These are phyloP conservation scores for Chymomyza caudatula DNA, from an alignment of 2,888 invertebrate species.

Conservation along the genomic window DNA sequence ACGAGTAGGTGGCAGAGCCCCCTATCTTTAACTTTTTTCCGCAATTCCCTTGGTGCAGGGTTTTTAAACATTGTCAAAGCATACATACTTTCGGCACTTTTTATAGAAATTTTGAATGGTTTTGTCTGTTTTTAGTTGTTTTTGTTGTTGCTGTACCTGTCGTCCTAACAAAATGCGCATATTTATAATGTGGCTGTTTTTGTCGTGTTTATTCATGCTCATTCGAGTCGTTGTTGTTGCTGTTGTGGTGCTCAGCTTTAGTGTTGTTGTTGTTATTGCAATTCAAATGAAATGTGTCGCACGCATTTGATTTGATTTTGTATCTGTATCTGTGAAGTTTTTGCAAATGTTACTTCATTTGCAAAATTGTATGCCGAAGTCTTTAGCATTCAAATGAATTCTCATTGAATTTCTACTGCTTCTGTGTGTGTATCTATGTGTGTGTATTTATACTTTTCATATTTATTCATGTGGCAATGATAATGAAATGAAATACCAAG, in stretches of 20 bases:
- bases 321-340: slow-evolving; percentile 11
- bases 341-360: not conserved
- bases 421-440: not conserved
- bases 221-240: not conserved
- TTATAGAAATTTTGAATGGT: not conserved
- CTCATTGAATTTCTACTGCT: not conserved
- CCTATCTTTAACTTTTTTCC: too few relatives aligned
- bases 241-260: not conserved
- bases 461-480: slow-evolving; percentile 13
- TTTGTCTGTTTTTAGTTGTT: not conserved
- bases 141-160: not conserved
- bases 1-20: too few relatives aligned
- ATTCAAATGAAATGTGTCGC: not conserved
- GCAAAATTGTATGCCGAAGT: not conserved
- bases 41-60: too few relatives aligned
- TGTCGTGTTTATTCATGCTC: not conserved
- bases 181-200: not conserved
- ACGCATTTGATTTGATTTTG: not conserved
- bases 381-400: not conserved
- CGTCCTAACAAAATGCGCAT: not conserved
- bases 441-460: slow-evolving; percentile 17
- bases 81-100: not conserved
- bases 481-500: slow-evolving; percentile 21
- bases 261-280: not conserved
- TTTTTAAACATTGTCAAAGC: too few relatives aligned